Conservation (phyloP, 1,140 invertebrate genomes). For the Mycetomoellerius zeteki region DNA sequence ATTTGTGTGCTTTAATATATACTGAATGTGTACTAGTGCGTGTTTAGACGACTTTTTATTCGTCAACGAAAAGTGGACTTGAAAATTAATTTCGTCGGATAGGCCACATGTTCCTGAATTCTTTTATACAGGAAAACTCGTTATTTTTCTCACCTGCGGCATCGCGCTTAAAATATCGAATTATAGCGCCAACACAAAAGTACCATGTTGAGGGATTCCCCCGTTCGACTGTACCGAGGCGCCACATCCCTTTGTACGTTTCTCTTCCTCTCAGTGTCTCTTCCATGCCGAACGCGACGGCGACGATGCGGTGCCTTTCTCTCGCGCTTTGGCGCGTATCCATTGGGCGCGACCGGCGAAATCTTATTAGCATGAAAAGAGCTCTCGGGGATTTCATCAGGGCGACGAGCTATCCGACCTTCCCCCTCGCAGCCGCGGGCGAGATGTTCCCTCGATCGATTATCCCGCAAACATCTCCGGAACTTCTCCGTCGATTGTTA, state of each 20-base stretch:
- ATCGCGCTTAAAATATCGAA: conserved; percentile 63
- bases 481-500: conserved; percentile 26
- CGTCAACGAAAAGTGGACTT: not conserved
- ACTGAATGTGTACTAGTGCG: too few relatives aligned
- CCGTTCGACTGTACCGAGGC: conserved; percentile 13
- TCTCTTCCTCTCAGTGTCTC: conserved; percentile 32
- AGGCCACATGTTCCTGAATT: not conserved
- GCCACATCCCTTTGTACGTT: conserved; percentile 42
- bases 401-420: conserved; percentile 50
- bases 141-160: conserved; percentile 45
- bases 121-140: conserved; percentile 2
- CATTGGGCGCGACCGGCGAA: conserved; percentile 56
- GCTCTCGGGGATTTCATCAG: conserved; percentile 68
- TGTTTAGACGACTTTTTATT: not conserved
- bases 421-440: conserved; percentile 4
- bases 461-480: conserved; percentile 38
- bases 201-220: not conserved
- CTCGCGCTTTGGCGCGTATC: conserved; percentile 55
- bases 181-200: conserved; percentile 58
- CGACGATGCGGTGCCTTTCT: conserved; percentile 24
- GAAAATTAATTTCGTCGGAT: not conserved
- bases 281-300: conserved; percentile 13
- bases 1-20: too few relatives aligned
- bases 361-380: conserved; percentile 75
- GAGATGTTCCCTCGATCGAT: conserved; percentile 59